Percentiles rank a stretch among this genome's conserved stretches.
These are phyloP conservation scores for Subacronicta megacephala DNA, from an alignment of 2,888 invertebrate genomes.

Conservation along the genomic window DNA sequence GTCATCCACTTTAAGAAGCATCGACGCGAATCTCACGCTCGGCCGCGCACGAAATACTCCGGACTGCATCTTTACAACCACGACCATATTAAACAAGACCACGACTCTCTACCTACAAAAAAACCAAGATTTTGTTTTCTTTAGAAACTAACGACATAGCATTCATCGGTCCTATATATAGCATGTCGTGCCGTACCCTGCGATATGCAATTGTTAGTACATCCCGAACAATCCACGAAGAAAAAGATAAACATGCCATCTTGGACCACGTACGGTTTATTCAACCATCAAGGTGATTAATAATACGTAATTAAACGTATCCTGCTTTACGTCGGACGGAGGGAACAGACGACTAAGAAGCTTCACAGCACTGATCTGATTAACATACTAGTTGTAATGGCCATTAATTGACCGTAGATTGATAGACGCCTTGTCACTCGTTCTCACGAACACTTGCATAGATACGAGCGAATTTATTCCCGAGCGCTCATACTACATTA, in stretches of 20 bases:
- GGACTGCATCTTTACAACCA: conserved; percentile 59
- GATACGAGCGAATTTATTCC: conserved; percentile 37
- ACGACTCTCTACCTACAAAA: conserved; percentile 60
- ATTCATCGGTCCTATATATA: conserved; percentile 53
- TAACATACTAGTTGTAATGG: conserved; percentile 63
- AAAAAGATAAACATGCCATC: conserved; percentile 63
- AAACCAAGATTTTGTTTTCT: conserved; percentile 65
- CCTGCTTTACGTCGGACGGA: conserved; percentile 50
- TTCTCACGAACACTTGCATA: conserved; percentile 35
- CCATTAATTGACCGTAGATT: conserved; percentile 60
- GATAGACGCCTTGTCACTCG: conserved; percentile 53
- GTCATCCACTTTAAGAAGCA: conserved; percentile 73
- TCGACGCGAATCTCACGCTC: conserved; percentile 61
- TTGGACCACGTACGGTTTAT: conserved; percentile 55
- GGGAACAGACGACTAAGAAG: conserved; percentile 41
- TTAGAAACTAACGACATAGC: conserved; percentile 62
- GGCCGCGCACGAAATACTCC: conserved; percentile 58
- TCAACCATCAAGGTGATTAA: conserved; percentile 67
- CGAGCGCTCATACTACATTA: conserved; percentile 8
- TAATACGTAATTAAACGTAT: conserved; percentile 69
- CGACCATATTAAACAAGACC: conserved; percentile 63
- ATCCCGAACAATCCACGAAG: conserved; percentile 57
- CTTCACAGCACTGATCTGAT: conserved; percentile 57
- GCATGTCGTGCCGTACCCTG: conserved; percentile 50
- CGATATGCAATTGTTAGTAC: conserved; percentile 47